These are phyloP conservation scores for Bombyx mandarina DNA, from an alignment of 1,140 invertebrate genomes.

Conservation along the genomic window DNA sequence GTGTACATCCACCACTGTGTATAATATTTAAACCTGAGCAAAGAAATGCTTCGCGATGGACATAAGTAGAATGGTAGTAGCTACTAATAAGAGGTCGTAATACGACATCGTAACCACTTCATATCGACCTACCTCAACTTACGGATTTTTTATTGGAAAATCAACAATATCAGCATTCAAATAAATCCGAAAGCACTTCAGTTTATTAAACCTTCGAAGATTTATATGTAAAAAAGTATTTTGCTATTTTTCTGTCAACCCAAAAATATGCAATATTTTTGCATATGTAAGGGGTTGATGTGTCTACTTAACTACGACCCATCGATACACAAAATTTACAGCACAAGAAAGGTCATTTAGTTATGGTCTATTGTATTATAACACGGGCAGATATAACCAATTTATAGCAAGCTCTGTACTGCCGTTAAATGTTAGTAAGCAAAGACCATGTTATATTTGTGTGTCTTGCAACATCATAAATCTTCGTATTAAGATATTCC, in stretches of 20 bases:
- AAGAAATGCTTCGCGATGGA: not conserved
- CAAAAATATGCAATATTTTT: conserved; percentile 36
- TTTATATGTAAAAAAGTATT: conserved; percentile 40
- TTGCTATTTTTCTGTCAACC: conserved; percentile 27
- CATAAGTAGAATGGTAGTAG: not conserved
- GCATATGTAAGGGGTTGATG: conserved; percentile 34
- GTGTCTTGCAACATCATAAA: conserved; percentile 30
- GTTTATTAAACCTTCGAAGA: conserved; percentile 47
- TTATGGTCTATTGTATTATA: conserved; percentile 5
- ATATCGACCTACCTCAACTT: not conserved
- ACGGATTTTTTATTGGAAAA: too few relatives aligned
- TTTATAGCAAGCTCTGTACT: too few relatives aligned
- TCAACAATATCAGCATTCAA: not conserved
- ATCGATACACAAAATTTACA: not conserved
- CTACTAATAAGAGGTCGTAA: too few relatives aligned
- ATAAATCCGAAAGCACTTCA: conserved; percentile 30
- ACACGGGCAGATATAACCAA: too few relatives aligned
- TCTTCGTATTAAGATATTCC: conserved; percentile 52
- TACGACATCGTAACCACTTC: not conserved
- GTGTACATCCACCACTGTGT: too few relatives aligned
- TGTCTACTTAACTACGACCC: conserved; percentile 6
- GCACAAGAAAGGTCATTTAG: conserved; percentile 6
- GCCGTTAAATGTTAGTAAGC: too few relatives aligned
- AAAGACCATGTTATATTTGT: too few relatives aligned
- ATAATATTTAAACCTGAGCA: not conserved